These are phyloP conservation scores for Pomacea canaliculata DNA, from an alignment of 2,888 invertebrate genomes.

Conservation along the genomic window DNA sequence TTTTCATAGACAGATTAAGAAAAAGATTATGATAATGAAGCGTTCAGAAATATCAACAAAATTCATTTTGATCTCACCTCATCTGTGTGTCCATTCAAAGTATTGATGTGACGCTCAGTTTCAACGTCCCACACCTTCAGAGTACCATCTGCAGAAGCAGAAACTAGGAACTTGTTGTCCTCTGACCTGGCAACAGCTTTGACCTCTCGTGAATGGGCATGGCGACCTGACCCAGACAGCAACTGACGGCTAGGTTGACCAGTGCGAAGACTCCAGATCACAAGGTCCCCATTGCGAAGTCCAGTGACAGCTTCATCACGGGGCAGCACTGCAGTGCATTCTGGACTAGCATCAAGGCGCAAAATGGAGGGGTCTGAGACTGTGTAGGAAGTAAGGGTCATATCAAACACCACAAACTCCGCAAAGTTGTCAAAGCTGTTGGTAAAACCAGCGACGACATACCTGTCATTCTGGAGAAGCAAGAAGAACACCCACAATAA, in stretches of 20 bases:
- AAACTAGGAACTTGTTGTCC: slow-evolving; percentile 66
- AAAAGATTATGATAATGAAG: no score
- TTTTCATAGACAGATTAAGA: no score
- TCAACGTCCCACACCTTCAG: slow-evolving; percentile 68
- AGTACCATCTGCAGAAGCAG: slow-evolving; percentile 67
- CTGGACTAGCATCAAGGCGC: slow-evolving; percentile 65
- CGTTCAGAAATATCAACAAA: no score
- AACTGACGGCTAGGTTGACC: slow-evolving; percentile 62
- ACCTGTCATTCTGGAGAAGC: slow-evolving; percentile 55
- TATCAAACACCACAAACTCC: slow-evolving; percentile 69
- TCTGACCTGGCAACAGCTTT: slow-evolving; percentile 64
- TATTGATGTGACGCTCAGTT: slow-evolving; percentile 63
- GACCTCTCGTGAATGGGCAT: slow-evolving; percentile 66
- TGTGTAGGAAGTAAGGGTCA: slow-evolving; percentile 59
- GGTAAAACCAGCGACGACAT: slow-evolving; percentile 68
- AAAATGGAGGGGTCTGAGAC: slow-evolving; percentile 64
- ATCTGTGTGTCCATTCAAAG: slow-evolving; percentile 66
- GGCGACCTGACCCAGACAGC: slow-evolving; percentile 51
- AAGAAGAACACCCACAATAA: background rate
- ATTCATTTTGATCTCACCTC: slow-evolving; percentile 53
- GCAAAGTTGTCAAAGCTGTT: slow-evolving; percentile 67
- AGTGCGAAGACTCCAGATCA: slow-evolving; percentile 68
- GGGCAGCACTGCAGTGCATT: slow-evolving; percentile 66
- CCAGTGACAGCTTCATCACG: slow-evolving; percentile 69
- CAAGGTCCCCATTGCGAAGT: slow-evolving; percentile 67